Evolutionary conservation across 2,113 vertebrate genomes (phyloP).

Genomic region (Sterrhoptilus dennistouni): DNA sequence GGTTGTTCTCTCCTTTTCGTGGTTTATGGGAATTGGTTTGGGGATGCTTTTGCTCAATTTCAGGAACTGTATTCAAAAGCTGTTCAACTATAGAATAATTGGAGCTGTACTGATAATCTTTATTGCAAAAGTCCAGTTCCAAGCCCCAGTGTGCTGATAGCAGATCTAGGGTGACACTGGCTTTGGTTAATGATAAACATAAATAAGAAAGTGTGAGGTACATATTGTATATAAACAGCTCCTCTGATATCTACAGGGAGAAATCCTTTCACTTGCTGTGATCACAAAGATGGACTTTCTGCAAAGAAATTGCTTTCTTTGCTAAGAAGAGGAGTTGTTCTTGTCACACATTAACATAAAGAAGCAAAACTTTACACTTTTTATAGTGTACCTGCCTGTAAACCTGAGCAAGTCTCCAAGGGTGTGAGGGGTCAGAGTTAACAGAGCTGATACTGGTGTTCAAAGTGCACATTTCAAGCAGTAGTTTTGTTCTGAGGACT

Average conservation of each 20-base stretch:
- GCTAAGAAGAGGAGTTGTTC: neutral
- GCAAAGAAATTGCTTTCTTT: neutral
- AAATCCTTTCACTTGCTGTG: neutral
- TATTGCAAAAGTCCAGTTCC: neutral
- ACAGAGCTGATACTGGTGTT: neutral
- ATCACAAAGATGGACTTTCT: neutral
- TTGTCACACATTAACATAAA: neutral
- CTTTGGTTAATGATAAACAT: constrained; percentile 44
- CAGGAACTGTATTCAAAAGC: neutral
- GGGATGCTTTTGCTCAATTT: neutral
- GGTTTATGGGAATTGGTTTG: neutral
- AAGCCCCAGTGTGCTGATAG: neutral
- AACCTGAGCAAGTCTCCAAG: neutral
- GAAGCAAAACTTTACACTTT: neutral
- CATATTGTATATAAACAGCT: neutral
- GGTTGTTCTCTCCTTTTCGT: neutral
- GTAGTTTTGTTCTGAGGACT: neutral
- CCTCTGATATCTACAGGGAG: neutral
- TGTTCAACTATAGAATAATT: neutral
- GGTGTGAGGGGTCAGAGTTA: neutral
- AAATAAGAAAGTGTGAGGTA: neutral
- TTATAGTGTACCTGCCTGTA: neutral
- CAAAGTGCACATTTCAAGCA: neutral
- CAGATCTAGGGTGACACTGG: neutral
- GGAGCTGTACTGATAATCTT: neutral